These are phyloP conservation scores for Todus mexicanus DNA, from an alignment of 2,797 vertebrate genomes.

Conservation along the genomic window DNA sequence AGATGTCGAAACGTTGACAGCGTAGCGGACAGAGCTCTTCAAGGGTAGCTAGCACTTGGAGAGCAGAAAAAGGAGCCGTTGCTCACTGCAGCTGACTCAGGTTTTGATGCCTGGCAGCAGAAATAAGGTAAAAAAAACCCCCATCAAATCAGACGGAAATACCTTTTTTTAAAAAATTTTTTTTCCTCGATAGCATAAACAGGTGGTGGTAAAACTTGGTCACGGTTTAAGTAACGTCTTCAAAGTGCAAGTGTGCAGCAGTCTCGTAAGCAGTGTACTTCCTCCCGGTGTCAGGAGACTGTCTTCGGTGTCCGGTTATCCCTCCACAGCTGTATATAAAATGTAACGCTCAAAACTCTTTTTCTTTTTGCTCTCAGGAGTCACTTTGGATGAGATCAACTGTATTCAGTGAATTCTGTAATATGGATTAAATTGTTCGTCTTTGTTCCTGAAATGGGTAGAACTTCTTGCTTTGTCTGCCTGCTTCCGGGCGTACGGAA, in stretches of 20 bases:
- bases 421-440: constrained; percentile 73
- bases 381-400: constrained; percentile 69
- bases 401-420: constrained; percentile 71
- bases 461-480: constrained; percentile 66
- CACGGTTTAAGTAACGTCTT: constrained; percentile 5
- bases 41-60: not conserved
- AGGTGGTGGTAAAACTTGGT: constrained; percentile 1
- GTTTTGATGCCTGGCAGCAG: not conserved
- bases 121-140: not conserved
- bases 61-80: not conserved
- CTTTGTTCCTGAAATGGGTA: constrained; percentile 69
- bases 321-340: constrained; percentile 74
- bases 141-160: not conserved
- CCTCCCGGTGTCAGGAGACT: constrained; percentile 42
- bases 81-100: not conserved
- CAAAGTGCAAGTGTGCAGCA: not conserved
- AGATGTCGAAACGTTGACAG: not conserved
- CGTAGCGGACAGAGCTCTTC: not conserved
- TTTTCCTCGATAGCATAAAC: not conserved
- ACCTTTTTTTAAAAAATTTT: not conserved
- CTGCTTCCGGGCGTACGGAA: constrained; percentile 58
- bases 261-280: constrained; percentile 15
- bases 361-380: constrained; percentile 63
- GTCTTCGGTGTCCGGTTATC: constrained; percentile 62
- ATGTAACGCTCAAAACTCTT: constrained; percentile 71